Evolutionary conservation across 2,797 vertebrate genomes (phyloP).

Genomic region (Microchirus variegatus): DNA sequence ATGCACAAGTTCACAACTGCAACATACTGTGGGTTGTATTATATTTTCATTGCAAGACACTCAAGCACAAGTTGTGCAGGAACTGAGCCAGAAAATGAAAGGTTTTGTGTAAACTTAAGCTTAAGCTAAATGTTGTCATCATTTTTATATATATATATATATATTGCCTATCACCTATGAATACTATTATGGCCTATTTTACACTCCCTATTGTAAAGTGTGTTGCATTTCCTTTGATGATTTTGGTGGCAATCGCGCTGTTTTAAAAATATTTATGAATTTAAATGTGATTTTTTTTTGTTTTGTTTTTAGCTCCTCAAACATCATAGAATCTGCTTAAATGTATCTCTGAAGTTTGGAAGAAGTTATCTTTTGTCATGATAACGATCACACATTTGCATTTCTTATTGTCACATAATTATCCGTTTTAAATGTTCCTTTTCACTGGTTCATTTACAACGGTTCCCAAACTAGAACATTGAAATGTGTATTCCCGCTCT

Average conservation of each 20-base stretch:
- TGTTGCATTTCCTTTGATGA: slow-evolving; percentile 30
- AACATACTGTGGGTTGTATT: slow-evolving; percentile 1
- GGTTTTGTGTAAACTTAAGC: slow-evolving; percentile 5
- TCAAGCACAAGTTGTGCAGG: slow-evolving; percentile 28
- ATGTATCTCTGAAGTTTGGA: slow-evolving; percentile 31
- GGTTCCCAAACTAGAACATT: slow-evolving; percentile 89
- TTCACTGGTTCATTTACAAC: slow-evolving; percentile 75
- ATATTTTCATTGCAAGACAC: slow-evolving; percentile 13
- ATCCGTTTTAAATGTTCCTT: slow-evolving; percentile 53
- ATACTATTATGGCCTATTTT: slow-evolving; percentile 12
- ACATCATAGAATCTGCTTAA: slow-evolving; percentile 30
- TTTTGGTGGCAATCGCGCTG: slow-evolving; percentile 49
- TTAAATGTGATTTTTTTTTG: slow-evolving; percentile 24
- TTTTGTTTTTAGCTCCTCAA: slow-evolving; percentile 26
- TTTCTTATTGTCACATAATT: slow-evolving; percentile 54
- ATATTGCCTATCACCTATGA: slow-evolving; percentile 8
- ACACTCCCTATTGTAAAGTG: slow-evolving; percentile 8
- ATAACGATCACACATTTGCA: slow-evolving; percentile 15
- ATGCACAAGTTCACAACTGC: slow-evolving; percentile 18
- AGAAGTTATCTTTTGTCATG: slow-evolving; percentile 33
- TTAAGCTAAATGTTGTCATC: slow-evolving; percentile 16
- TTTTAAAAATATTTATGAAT: slow-evolving; percentile 33
- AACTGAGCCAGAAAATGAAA: slow-evolving; percentile 8
- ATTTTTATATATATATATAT: no score
- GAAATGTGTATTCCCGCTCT: slow-evolving; percentile 92